Base-by-base conservation (phyloP, 2,888 invertebrate species). In the Spodoptera littoralis region DNA sequence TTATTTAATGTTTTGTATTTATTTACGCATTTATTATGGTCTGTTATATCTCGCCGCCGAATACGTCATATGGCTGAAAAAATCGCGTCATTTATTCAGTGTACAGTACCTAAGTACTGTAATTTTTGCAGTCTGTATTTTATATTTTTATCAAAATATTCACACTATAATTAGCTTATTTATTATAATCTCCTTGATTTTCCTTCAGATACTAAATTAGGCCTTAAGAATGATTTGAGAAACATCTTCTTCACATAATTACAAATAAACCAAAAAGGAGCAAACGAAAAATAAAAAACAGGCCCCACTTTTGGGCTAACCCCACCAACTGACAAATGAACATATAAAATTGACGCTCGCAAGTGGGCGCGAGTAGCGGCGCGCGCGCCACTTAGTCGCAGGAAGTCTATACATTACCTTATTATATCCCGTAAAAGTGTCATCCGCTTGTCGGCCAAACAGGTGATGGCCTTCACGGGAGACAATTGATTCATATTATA, bases 371-470 rank as follows among this genome's bases (percentile, higher is more conserved):
- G 64, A 56, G 48, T 61, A 76, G 66, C 84, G 84, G 84, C 84
- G 87, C 85, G 84, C 85, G 85, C 86, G 87, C 83, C 88, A 88
- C 89, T 91, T 89, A 82, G 82, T 70, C 71, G 77, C 92, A 90
- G 93, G 93, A 93, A 90, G 92, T 88, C 88, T 88, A 85, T 85
- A 87, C 84, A 92, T 92, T 92, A 92, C 87, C 90, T 91, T 92
- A 92, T 92, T 91, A 92, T 91, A 92, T 90, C 88, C 88, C 87
- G 87, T 90, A 89, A 90, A 90, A 88, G 87, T 87, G 84, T 81
- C 88, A 85, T 89, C 88, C 89, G 88, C 79, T 76, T 72, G 82
- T 70, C 77, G 73, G 70, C 55, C 70, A 59, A 71, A 68, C 80
- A 79, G 74, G 76, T 77, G 71, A 53, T 62, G 70, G 61, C 78